Conservation (phyloP, 2,888 invertebrate genomes). For the Pheosia gnoma region DNA sequence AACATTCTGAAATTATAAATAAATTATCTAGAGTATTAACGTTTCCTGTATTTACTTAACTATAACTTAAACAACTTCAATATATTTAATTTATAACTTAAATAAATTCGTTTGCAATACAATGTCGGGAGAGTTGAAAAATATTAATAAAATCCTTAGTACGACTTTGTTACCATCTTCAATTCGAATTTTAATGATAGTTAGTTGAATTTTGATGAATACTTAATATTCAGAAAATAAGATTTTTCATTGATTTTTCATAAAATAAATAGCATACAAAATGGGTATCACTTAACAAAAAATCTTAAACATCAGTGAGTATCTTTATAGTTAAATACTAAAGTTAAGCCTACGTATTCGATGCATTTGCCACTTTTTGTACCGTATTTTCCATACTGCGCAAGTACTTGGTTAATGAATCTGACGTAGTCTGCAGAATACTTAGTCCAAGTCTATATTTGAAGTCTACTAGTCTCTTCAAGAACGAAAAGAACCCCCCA, state of each 20-base stretch:
- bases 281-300: background rate
- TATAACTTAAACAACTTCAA: conserved; percentile 23
- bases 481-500: conserved; percentile 82
- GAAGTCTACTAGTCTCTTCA: conserved; percentile 87
- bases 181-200: background rate
- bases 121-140: background rate
- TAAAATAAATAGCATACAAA: background rate
- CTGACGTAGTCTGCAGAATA: conserved; percentile 87
- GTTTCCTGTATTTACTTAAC: conserved; percentile 33
- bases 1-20: conserved; percentile 79
- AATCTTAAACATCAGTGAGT: conserved; percentile 22
- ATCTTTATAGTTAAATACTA: conserved; percentile 20
- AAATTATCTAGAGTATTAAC: conserved; percentile 1
- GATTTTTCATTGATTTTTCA: background rate
- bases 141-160: background rate
- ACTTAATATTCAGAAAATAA: background rate
- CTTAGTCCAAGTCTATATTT: conserved; percentile 88
- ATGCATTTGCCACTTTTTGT: conserved; percentile 60
- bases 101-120: conserved; percentile 1
- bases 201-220: background rate
- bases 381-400: conserved; percentile 80
- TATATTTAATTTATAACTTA: conserved; percentile 4
- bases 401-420: conserved; percentile 86
- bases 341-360: conserved; percentile 29
- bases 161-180: background rate